A percentile compares a stretch with the other conserved stretches of the same genome.
Evolutionary conservation across 2,888 invertebrate species (phyloP).

Genomic region (Drosophila maculinotata): DNA sequence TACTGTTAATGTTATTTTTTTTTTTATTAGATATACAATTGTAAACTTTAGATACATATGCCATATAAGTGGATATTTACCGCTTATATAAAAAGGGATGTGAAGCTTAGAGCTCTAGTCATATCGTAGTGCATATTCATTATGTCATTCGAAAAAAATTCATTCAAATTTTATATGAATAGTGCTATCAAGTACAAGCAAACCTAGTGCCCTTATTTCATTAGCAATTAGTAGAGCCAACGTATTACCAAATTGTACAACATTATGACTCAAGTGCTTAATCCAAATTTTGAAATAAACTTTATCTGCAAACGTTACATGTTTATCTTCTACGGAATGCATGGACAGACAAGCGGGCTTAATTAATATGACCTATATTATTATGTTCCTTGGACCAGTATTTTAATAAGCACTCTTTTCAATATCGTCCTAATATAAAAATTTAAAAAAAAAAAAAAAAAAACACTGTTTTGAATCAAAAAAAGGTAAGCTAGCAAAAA

Average conservation of each 20-base stretch:
- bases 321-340: neutral
- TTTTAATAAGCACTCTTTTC: too few species aligned
- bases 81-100: constrained; percentile 1
- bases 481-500: too few species aligned
- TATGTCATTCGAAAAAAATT: too few species aligned
- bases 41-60: constrained; percentile 14
- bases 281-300: constrained; percentile 16
- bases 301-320: neutral
- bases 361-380: too few species aligned
- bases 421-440: too few species aligned
- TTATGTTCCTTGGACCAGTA: too few species aligned
- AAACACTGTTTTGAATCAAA: too few species aligned
- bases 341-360: too few species aligned
- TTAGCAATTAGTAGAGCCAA: constrained; percentile 3
- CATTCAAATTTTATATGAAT: neutral
- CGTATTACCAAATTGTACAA: neutral
- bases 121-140: constrained; percentile 7
- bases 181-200: constrained; percentile 1
- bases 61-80: constrained; percentile 4
- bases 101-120: constrained; percentile 6
- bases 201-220: constrained; percentile 19
- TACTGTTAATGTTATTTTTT: neutral
- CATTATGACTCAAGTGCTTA: neutral
- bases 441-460: too few species aligned
- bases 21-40: constrained; percentile 9